A percentile compares a stretch with the other conserved stretches of the same genome.
phyloP scores from a whole-genome alignment of 2,888 invertebrate species.

The Eupithecia vulgata region DNA sequence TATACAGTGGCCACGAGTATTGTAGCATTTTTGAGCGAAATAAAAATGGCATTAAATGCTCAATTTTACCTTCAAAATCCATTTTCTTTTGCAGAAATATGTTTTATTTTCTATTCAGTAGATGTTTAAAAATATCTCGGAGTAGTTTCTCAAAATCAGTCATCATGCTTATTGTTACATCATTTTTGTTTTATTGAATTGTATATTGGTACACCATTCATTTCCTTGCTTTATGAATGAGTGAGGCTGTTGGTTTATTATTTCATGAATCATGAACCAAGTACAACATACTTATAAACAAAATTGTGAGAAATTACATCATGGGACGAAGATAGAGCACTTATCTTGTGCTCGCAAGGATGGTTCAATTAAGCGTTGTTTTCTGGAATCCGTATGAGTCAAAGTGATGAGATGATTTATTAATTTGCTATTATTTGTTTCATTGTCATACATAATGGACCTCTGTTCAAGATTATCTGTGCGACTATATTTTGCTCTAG shows the following conservation, averaged over 20 bases:
- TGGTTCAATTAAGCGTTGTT: conserved; percentile 33
- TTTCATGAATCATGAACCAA: background rate
- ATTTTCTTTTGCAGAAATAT: no score
- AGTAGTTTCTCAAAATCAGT: no score
- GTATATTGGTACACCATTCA: no score
- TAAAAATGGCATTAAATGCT: no score
- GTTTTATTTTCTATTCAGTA: no score
- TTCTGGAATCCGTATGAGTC: conserved; percentile 23
- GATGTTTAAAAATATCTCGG: no score
- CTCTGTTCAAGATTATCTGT: background rate
- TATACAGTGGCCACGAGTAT: no score
- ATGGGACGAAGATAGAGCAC: conserved; percentile 34
- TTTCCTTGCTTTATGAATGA: background rate
- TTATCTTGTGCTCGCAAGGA: conserved; percentile 28
- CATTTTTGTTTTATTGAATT: no score
- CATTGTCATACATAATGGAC: background rate
- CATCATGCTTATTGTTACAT: no score
- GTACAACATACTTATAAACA: background rate
- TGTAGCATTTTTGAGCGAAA: no score
- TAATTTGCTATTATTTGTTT: conserved; percentile 1
- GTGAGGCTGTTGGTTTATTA: background rate
- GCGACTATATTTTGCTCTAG: background rate
- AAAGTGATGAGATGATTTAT: conserved; percentile 21
- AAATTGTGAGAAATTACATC: conserved; percentile 32
- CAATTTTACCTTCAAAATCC: no score